Conservation (phyloP, 30 jellyfish, hydroid and myxozoan genomes). For the Hydractinia echinata region DNA sequence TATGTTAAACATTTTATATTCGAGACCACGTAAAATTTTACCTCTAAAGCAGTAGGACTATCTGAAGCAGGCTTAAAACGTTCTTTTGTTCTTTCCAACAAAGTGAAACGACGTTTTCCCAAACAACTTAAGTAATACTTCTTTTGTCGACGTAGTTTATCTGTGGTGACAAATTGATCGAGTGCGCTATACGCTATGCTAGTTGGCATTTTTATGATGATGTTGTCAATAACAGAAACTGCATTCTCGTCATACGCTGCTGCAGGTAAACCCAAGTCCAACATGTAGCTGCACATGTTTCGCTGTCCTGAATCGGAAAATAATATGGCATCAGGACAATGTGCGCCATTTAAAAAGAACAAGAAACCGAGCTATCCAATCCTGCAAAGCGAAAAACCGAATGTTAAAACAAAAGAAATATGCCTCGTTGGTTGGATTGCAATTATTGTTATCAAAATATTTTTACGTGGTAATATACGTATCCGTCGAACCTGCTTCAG, state of each 20-base stretch:
- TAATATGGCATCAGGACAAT: too few relatives aligned
- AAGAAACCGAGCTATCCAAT: too few relatives aligned
- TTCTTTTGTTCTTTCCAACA: neutral
- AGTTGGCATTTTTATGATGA: neutral
- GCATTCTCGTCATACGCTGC: neutral
- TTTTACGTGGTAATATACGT: too few relatives aligned
- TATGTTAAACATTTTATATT: too few relatives aligned
- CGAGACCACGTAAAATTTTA: too few relatives aligned
- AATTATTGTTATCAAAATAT: too few relatives aligned
- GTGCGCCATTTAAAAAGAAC: too few relatives aligned
- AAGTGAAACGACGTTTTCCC: conserved; percentile 49
- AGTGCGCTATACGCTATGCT: conserved; percentile 40
- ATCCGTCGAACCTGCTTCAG: conserved; percentile 12
- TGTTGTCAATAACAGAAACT: conserved; percentile 3
- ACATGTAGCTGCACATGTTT: neutral
- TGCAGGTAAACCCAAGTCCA: neutral
- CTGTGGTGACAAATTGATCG: conserved; percentile 55
- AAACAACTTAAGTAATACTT: conserved; percentile 47
- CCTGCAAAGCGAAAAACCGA: too few relatives aligned
- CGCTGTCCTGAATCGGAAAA: neutral
- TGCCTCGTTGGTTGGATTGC: too few relatives aligned
- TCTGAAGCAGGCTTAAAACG: too few relatives aligned
- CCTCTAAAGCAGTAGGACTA: too few relatives aligned
- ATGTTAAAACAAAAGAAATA: too few relatives aligned
- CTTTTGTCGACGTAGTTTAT: conserved; percentile 24